Base-by-base conservation (phyloP, 2,797 vertebrate species). In the Sternarchorhynchus goeldii region DNA sequence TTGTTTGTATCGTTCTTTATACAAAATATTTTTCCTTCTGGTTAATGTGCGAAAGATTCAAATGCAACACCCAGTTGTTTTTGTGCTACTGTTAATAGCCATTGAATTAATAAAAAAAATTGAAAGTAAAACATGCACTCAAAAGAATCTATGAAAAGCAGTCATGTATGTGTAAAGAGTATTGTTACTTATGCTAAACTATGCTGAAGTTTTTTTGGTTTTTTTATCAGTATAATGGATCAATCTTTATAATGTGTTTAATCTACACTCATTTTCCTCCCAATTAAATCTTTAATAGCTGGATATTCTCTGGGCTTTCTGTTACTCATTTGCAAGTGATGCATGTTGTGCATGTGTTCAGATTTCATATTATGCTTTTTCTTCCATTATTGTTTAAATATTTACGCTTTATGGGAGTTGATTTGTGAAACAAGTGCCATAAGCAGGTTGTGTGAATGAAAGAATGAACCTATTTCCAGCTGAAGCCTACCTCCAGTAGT, bases 161-260 rank as follows among this genome's bases (percentile, higher is more conserved):
- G 16, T 41, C 10, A 8, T 25, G 36, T 70, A 14, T 71, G 18
- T 41, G 50, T 60, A 58, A 60, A 62, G 21, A 12, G 4, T 8
- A 39, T 57, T 17, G 60, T 21, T 7, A 16, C 34, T 77, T 63
- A 36, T 77, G 32, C 58, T 53, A 25, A 76, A 55, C 16, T 73
- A 67, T 76, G 16, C 39, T 36, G 0, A 66, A 21, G 18, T 50
- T 68, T 25, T 25, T 25, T 25, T n/a, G n/a, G n/a, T n/a, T n/a
- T n/a, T n/a, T n/a, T n/a, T n/a, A n/a, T n/a, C n/a, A n/a, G n/a
- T n/a, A n/a, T n/a, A n/a, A n/a, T n/a, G n/a, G n/a, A n/a, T n/a
- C 65, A 39, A 55, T 69, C 45, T 69, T 25, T 25, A 25, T 25
- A 25, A 25, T 25, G 25, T 25, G 25, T 25, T 25, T 25, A 25